phyloP scores from a whole-genome alignment of 2,888 invertebrate genomes.

The Pimpla rufipes region DNA sequence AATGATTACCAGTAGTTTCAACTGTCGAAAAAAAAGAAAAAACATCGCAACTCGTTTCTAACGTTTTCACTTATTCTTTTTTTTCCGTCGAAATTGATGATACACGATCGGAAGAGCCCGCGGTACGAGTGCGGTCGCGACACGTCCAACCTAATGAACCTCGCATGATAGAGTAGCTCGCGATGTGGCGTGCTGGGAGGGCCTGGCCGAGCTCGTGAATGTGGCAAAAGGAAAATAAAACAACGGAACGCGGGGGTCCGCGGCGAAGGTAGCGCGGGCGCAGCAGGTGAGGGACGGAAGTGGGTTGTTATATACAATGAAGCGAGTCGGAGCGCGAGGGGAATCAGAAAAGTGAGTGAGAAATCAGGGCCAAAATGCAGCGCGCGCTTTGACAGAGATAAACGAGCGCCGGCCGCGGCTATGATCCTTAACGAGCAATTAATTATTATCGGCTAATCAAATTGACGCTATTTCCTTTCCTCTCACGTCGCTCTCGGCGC shows the following conservation, averaged over 20 bases:
- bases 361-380: slow-evolving; percentile 65
- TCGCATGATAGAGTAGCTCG: slow-evolving; percentile 76
- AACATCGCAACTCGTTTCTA: slow-evolving; percentile 11
- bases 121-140: slow-evolving; percentile 67
- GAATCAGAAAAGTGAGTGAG: slow-evolving; percentile 64
- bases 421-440: slow-evolving; percentile 78
- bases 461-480: slow-evolving; percentile 69
- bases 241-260: slow-evolving; percentile 13
- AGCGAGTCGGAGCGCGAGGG: slow-evolving; percentile 59
- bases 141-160: slow-evolving; percentile 78
- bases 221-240: slow-evolving; percentile 43
- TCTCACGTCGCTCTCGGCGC: slow-evolving; percentile 36
- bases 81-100: slow-evolving; percentile 71
- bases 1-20: neutral
- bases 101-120: slow-evolving; percentile 61
- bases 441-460: slow-evolving; percentile 80
- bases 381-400: slow-evolving; percentile 75
- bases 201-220: slow-evolving; percentile 66
- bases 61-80: slow-evolving; percentile 31
- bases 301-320: slow-evolving; percentile 28
- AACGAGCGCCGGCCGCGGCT: slow-evolving; percentile 71
- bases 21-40: neutral
- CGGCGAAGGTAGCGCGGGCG: slow-evolving; percentile 65
- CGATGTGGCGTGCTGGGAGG: slow-evolving; percentile 42
- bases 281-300: slow-evolving; percentile 62